Evolutionary conservation across 2,113 vertebrate genomes (phyloP), one percentile per base, ranked within the genome.

Genomic region (Trogon surrucura): DNA sequence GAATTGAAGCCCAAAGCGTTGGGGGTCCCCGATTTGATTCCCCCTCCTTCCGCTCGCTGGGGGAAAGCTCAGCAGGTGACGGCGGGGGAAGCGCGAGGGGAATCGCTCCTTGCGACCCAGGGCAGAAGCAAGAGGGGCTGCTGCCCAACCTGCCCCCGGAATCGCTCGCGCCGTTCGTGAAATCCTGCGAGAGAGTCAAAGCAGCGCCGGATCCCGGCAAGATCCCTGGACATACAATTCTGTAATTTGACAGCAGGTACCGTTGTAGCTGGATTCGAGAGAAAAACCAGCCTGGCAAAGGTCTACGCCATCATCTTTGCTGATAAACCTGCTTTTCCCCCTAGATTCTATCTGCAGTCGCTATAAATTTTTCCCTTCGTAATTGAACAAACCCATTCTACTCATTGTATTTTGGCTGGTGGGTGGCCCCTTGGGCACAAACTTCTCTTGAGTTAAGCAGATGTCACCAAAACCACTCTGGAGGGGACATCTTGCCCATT

Each of bases 221-320:
- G 32, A 29, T 7, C 16, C n/a, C 7, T 1, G 4, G 4, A 25
- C 5, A 2, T 4, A 2, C 11, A 11, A 38, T 34, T 86, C 80
- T 10, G 3, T 77, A 56, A 94, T 65, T 47, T 60, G 66, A 9
- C 38, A 69, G 53, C 4, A 9, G 18, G 41, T 44, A 26, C 48
- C 1, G 0, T 8, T 5, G 3, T 87, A 47, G 84, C 0, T 45
- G 45, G 64, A 75, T 53, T 54, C 64, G 53, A 29, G 71, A 32
- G 62, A 32, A 72, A 34, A 11, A 11, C 41, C 21, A 25, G 57
- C 4, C 53, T 61, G 70, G 80, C 61, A 53, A 47, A 89, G 66
- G 66, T 64, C 74, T 12, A 5, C 4, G 38, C 38, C 3, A 1
- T 5, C 30, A 15, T 44, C 36, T 36, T 29, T 80, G 34, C 60